Percentiles rank a stretch among this genome's conserved stretches.
Evolutionary conservation across 2,113 vertebrate species (phyloP).

Genomic region (Pachycephala philippinensis): DNA sequence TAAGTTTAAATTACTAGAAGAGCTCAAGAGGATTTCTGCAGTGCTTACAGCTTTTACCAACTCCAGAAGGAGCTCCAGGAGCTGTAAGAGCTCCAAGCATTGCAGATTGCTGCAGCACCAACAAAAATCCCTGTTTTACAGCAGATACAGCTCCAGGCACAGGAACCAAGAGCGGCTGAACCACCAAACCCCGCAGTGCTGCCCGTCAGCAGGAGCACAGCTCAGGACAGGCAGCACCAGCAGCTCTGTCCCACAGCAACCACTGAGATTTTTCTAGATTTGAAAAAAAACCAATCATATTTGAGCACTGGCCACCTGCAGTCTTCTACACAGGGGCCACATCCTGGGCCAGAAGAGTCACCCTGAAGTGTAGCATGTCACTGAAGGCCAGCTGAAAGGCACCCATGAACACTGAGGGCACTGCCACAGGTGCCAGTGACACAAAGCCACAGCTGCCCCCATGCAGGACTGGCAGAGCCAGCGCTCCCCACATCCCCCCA

Average conservation of each 20-base stretch:
- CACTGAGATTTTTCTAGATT: not conserved
- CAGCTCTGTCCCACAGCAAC: not conserved
- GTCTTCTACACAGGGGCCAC: too few relatives aligned
- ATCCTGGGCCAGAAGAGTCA: not conserved
- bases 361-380: not conserved
- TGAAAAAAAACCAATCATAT: accelerated
- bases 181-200: not conserved
- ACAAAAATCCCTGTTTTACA: not conserved
- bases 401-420: accelerated
- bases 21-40: not conserved
- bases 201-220: not conserved
- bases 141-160: not conserved
- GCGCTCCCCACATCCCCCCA: accelerated
- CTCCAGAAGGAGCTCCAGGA: not conserved
- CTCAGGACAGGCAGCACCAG: not conserved
- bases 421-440: not conserved
- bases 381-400: not conserved
- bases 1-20: not conserved
- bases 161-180: not conserved
- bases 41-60: not conserved
- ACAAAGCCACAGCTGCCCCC: not conserved
- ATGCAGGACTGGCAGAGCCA: not conserved
- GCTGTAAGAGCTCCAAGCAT: not conserved
- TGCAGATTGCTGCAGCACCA: not conserved
- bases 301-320: not conserved